Percentiles rank a stretch among this genome's conserved stretches.
Evolutionary conservation across 92 coral and sea anemone species (phyloP).

Genomic region (Bergia sp.): DNA sequence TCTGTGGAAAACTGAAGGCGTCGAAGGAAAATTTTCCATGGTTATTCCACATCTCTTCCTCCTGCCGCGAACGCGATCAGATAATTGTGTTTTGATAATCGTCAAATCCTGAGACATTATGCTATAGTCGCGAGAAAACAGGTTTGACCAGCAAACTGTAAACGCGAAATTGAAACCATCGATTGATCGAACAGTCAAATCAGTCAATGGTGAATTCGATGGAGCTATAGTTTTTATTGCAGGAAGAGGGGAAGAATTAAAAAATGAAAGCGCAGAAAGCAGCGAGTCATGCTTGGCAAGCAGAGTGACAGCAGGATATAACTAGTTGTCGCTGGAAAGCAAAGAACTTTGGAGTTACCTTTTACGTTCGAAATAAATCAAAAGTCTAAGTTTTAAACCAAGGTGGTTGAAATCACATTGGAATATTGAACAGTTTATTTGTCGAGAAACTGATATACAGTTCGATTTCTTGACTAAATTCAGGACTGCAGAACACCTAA

Average conservation of each 20-base stretch:
- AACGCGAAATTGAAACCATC: not conserved
- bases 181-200: not conserved
- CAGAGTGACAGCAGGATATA: not conserved
- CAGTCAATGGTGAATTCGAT: not conserved
- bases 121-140: not conserved
- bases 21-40: too few species aligned
- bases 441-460: not conserved
- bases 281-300: not conserved
- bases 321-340: not conserved
- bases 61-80: not conserved
- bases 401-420: not conserved
- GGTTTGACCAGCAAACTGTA: not conserved
- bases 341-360: not conserved
- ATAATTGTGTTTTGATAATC: not conserved
- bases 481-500: not conserved
- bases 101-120: not conserved
- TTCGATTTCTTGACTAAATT: not conserved
- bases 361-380: not conserved
- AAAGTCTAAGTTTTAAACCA: too few species aligned
- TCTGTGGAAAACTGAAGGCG: not conserved
- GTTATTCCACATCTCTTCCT: not conserved
- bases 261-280: not conserved
- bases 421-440: not conserved
- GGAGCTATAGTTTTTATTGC: not conserved
- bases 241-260: not conserved